Conservation (phyloP, 2,888 invertebrate species). For the Cristatella mucedo region DNA sequence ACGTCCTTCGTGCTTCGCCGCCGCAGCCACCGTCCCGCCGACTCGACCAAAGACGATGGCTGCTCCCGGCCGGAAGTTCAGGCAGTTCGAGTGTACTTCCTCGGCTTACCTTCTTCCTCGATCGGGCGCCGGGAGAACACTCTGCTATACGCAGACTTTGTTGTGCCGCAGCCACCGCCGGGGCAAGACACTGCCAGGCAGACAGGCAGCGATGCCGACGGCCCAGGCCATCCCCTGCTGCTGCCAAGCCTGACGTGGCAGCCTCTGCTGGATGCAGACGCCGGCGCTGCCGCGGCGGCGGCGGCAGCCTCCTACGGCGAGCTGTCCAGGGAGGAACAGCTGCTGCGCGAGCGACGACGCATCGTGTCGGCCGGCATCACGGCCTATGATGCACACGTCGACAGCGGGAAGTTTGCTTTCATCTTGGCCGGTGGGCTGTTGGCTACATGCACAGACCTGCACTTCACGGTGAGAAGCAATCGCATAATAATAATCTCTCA, state of each 20-base stretch:
- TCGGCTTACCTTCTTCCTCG: conserved; percentile 70
- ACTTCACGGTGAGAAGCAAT: conserved; percentile 4
- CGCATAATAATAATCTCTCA: no score
- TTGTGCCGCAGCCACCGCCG: conserved; percentile 37
- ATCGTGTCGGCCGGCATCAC: conserved; percentile 79
- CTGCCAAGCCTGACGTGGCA: conserved; percentile 49
- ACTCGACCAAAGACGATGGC: no score
- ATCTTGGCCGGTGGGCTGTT: conserved; percentile 48
- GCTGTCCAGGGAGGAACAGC: conserved; percentile 58
- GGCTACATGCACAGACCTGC: not conserved
- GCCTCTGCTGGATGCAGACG: conserved; percentile 64
- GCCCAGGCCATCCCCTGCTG: not conserved
- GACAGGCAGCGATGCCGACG: not conserved
- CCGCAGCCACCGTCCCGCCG: no score
- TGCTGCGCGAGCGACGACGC: conserved; percentile 76
- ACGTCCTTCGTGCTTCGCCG: no score
- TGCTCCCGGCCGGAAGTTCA: no score
- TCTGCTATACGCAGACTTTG: conserved; percentile 64
- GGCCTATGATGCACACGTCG: conserved; percentile 69
- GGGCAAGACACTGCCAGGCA: conserved; percentile 2
- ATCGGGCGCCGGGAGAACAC: conserved; percentile 79
- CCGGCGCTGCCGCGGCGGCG: conserved; percentile 54
- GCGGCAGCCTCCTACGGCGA: conserved; percentile 45
- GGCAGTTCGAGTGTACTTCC: conserved; percentile 64
- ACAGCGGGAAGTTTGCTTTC: conserved; percentile 70